Conservation (phyloP, 1,140 invertebrate species). For the Tetramorium simillimum region DNA sequence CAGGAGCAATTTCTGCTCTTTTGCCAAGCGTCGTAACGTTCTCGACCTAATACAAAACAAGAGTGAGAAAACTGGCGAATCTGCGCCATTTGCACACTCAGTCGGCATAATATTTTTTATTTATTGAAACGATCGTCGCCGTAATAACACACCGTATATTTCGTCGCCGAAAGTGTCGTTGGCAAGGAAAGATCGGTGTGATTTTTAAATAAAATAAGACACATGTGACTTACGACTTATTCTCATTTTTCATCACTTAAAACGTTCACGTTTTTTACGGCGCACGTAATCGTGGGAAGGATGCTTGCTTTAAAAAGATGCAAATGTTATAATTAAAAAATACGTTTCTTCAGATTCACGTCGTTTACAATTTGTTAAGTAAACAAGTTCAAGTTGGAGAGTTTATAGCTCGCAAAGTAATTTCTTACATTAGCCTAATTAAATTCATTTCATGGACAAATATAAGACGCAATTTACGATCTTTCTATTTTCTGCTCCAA, state of each 20-base stretch:
- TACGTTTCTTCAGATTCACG: background rate
- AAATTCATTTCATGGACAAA: background rate
- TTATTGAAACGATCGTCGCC: constrained; percentile 19
- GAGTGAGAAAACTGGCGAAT: constrained; percentile 33
- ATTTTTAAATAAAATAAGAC: constrained; percentile 10
- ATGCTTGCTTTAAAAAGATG: background rate
- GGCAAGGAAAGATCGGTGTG: background rate
- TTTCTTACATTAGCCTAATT: background rate
- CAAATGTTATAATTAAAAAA: constrained; percentile 1
- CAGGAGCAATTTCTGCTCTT: constrained; percentile 34
- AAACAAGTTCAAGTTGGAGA: background rate
- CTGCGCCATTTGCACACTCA: background rate
- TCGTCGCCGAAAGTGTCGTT: background rate
- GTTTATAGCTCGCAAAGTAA: background rate
- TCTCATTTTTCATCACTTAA: background rate
- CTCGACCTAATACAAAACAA: constrained; percentile 2
- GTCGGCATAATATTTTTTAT: constrained; percentile 22
- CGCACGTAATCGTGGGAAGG: background rate
- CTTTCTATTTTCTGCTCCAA: background rate
- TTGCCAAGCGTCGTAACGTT: background rate
- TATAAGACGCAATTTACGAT: background rate
- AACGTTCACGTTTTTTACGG: background rate
- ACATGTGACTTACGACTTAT: background rate
- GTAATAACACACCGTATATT: constrained; percentile 10
- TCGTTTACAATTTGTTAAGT: background rate